Percentiles rank a stretch among this genome's conserved stretches.
Conservation (phyloP, 1,140 invertebrate species). For the Hesperophylax magnus region DNA sequence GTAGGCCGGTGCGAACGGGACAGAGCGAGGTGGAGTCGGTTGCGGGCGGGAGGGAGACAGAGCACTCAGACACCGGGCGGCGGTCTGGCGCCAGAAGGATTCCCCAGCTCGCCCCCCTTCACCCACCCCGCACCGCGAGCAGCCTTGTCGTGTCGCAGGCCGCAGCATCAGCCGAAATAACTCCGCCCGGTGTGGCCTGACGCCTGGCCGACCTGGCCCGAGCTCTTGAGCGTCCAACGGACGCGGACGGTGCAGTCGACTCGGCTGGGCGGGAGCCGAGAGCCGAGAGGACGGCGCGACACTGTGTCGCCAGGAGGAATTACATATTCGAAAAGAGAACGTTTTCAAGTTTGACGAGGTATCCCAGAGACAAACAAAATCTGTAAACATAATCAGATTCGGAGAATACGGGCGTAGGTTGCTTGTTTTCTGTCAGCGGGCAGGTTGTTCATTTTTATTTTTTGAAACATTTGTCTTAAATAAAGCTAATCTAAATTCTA, state of each 20-base stretch:
- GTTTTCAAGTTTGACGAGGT: constrained; percentile 35
- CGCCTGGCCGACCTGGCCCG: background rate
- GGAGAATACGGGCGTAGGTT: background rate
- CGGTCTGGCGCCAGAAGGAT: constrained; percentile 72
- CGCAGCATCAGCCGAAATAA: constrained; percentile 36
- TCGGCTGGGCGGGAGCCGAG: background rate
- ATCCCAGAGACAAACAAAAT: background rate
- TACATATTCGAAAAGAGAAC: constrained; percentile 40
- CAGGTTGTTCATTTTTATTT: no score
- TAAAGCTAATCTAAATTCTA: no score
- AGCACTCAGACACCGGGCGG: constrained; percentile 63
- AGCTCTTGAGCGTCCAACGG: background rate
- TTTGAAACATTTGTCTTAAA: no score
- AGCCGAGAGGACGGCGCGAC: constrained; percentile 3
- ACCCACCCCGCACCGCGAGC: constrained; percentile 39
- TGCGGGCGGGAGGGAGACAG: constrained; percentile 30
- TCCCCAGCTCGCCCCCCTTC: constrained; percentile 68
- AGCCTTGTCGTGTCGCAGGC: constrained; percentile 55
- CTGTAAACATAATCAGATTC: constrained; percentile 3
- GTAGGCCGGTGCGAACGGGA: constrained; percentile 13
- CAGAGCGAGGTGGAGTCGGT: background rate
- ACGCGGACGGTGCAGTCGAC: background rate
- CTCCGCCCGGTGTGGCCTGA: constrained; percentile 5
- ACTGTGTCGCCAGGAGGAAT: constrained; percentile 4
- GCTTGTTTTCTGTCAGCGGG: background rate